Conservation (phyloP, 2,888 invertebrate species). For the Strigamia transsilvanica region DNA sequence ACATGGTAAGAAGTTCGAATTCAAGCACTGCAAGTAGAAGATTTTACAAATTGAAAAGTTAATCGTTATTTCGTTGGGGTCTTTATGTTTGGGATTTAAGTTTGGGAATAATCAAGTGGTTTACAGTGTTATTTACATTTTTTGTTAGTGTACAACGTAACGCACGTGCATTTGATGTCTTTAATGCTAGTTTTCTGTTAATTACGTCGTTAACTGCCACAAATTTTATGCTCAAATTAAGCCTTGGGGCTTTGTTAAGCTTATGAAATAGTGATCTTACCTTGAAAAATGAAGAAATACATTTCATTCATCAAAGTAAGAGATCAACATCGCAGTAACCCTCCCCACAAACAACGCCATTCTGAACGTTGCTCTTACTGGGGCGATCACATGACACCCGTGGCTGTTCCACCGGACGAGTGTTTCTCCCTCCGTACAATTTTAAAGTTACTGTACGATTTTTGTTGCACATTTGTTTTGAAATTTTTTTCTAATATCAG, state of each 20-base stretch:
- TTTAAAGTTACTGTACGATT: background rate
- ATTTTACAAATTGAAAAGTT: background rate
- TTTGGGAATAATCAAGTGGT: background rate
- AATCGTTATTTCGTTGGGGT: background rate
- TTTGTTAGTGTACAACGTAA: background rate
- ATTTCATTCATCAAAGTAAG: conserved; percentile 49
- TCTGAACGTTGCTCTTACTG: conserved; percentile 1
- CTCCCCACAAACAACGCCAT: conserved; percentile 43
- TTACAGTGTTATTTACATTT: background rate
- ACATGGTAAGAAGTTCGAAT: background rate
- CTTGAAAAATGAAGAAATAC: conserved; percentile 32
- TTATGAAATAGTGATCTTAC: conserved; percentile 27
- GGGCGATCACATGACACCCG: background rate
- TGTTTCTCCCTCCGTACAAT: background rate
- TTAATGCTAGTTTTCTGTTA: conserved; percentile 1
- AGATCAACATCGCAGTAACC: conserved; percentile 27
- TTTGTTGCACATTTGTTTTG: background rate
- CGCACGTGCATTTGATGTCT: conserved; percentile 37
- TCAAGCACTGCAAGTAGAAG: background rate
- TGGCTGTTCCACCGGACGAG: background rate
- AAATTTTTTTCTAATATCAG: background rate
- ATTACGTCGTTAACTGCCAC: background rate
- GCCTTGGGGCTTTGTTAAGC: background rate
- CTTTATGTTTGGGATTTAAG: background rate
- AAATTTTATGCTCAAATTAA: background rate